A percentile compares a stretch with the other conserved stretches of the same genome.
phyloP scores from a whole-genome alignment of 2,888 invertebrate species.

The Coelopa pilipes region DNA sequence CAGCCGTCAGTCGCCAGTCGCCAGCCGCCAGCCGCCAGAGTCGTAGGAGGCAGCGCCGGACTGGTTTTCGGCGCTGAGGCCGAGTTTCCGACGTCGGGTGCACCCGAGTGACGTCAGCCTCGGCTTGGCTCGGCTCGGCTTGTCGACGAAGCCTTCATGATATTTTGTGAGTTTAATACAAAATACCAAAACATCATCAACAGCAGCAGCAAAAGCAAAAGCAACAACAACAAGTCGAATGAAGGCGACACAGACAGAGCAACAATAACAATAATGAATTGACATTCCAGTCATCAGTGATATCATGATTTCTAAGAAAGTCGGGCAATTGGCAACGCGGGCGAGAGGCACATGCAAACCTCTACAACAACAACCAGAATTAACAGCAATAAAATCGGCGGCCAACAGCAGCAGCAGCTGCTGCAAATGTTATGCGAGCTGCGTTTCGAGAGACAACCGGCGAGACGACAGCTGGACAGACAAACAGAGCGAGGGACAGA shows the following conservation, averaged over 20 bases:
- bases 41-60: conserved; percentile 6
- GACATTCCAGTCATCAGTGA: conserved; percentile 41
- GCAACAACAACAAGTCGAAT: neutral
- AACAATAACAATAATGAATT: conserved; percentile 15
- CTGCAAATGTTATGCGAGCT: conserved; percentile 2
- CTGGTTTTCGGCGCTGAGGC: neutral
- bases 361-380: neutral
- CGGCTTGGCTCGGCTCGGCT: neutral
- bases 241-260: neutral
- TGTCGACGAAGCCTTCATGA: neutral
- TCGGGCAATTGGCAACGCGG: conserved; percentile 27
- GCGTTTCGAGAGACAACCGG: too few species aligned
- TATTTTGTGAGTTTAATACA: neutral
- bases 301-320: conserved; percentile 48
- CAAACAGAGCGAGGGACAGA: neutral
- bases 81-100: neutral
- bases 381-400: too few species aligned
- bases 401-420: neutral
- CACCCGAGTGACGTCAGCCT: conserved; percentile 2
- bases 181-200: too few species aligned
- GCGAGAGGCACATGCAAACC: conserved; percentile 6
- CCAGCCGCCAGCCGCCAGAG: too few species aligned
- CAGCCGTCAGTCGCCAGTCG: too few species aligned
- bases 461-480: neutral
- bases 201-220: neutral